Evolutionary conservation across 2,888 invertebrate species (phyloP), one percentile per base, ranked within the genome.

Genomic region (Chromoteleia sp.): DNA sequence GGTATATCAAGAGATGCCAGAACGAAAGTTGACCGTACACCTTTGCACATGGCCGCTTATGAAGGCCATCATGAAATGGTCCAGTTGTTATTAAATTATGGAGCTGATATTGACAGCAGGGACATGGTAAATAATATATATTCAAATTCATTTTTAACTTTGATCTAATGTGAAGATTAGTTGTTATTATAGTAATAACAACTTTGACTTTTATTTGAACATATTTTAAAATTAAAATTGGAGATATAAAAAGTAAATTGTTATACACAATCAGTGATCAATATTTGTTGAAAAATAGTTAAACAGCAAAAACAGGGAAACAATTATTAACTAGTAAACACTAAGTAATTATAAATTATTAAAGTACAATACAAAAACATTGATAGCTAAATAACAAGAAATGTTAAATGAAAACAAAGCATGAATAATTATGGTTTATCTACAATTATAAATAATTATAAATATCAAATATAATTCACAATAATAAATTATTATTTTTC

Each of bases 1-100:
- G 98, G 98, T 68, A 96, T 97, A 84, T 96, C 96, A 65, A 94
- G 96, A 85, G 98, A 98, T 93, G 95, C 97, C 0, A 94, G 97
- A 88, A 98, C 97, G 25, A 98, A 98, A 93, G 97, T 97, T 0
- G 98, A 98, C 90, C 94, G 97, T 87, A 98, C 98, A 15, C 97
- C 98, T 29, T 92, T 98, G 84, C 98, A 98, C 92, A 94, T 97
- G 90, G 98, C 98, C 33, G 95, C 96, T 1, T 95, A 95, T 89
- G 96, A 96, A 87, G 98, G 98, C 0, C 96, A 98, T 92, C 92
- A 94, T 70, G 93, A 93, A 79, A 95, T 97, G 85, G 96, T 96
- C 7, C 93, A 94, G 85, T 92, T 96, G 36, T 92, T 97, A 29
- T 89, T 97, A 7, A 93, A 93, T 59, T 93, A 95, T 87, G 95